Base-by-base conservation (phyloP, 2,113 vertebrate genomes). In the Isurus oxyrinchus region DNA sequence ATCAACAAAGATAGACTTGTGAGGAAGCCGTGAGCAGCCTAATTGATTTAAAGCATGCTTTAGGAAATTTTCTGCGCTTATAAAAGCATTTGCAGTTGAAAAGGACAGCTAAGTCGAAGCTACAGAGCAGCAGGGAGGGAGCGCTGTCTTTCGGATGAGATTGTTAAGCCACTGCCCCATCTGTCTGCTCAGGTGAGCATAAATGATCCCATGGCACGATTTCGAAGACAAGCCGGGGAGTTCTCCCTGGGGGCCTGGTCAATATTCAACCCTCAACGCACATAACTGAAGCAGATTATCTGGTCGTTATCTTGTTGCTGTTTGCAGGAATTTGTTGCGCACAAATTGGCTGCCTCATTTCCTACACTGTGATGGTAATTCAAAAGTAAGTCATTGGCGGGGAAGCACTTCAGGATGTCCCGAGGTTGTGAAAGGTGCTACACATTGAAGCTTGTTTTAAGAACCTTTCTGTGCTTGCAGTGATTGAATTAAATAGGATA, bases 1-100 rank as follows among this genome's bases (percentile, higher is more conserved):
- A 69, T 40, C 21, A 67, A 95, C 93, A 95, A 95, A 95, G 93
- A 95, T 69, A 27, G 61, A 27, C 93, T 95, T 95, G 63, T 95
- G 93, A 67, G 93, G 53, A 95, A 49, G 40, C 93, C 40, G 3
- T 44, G 88, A 59, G 55, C n/a, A 5, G 66, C 63, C 93, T 25
- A 67, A 49, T 67, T 67, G 27, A 27, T 40, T 69, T 67, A 40
- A 95, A 95, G 40, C n/a, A 0, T 95, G 7, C 61, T 66, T 66
- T 40, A 10, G 40, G 61, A 66, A 21, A 19, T 53, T 95, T 69
- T 27, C 61, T 69, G 61, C n/a, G 35, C 35, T 61, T 5, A 93
- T 61, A 16, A 16, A 61, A 57, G 90, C 2, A 49, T 11, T 61
- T 94, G n/a, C 57, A 94, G 2, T 66, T 63, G 13, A 61, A 57